These are phyloP conservation scores for Hystrix brachyura DNA, from an alignment of 2,113 vertebrate species.

Conservation along the genomic window DNA sequence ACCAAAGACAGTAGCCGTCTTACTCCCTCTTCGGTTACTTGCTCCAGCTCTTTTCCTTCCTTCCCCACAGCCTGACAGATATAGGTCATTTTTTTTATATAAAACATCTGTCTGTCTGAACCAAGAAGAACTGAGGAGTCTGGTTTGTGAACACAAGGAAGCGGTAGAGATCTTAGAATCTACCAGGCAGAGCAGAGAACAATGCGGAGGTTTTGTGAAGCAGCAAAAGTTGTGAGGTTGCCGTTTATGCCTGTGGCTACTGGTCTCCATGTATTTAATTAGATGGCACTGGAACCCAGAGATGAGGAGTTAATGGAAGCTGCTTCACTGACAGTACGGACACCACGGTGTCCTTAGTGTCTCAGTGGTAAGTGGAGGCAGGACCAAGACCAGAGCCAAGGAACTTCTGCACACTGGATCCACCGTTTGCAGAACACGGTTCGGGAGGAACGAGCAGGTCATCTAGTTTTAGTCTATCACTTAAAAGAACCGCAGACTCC, in stretches of 20 bases:
- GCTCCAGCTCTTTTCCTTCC: background rate
- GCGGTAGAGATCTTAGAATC: slow-evolving; percentile 75
- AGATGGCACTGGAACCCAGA: background rate
- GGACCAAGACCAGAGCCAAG: background rate
- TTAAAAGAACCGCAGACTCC: background rate
- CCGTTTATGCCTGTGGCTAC: slow-evolving; percentile 37
- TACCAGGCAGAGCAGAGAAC: background rate
- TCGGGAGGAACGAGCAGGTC: background rate
- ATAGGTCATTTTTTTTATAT: slow-evolving; percentile 16
- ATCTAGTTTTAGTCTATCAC: background rate
- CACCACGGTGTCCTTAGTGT: background rate
- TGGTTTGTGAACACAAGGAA: slow-evolving; percentile 79
- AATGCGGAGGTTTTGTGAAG: background rate
- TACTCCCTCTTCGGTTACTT: background rate
- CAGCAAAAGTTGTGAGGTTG: background rate
- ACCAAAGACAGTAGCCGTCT: background rate
- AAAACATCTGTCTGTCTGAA: slow-evolving; percentile 52
- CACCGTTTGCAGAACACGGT: background rate
- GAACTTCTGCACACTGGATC: background rate
- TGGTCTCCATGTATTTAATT: background rate
- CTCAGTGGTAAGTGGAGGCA: background rate
- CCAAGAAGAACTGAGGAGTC: slow-evolving; percentile 31
- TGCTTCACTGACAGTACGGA: background rate
- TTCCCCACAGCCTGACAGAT: slow-evolving; percentile 29
- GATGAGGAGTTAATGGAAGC: background rate